A percentile compares a stretch with the other conserved stretches of the same genome.
phyloP scores from a whole-genome alignment of 2,113 vertebrate species.

The Motacilla alba region DNA sequence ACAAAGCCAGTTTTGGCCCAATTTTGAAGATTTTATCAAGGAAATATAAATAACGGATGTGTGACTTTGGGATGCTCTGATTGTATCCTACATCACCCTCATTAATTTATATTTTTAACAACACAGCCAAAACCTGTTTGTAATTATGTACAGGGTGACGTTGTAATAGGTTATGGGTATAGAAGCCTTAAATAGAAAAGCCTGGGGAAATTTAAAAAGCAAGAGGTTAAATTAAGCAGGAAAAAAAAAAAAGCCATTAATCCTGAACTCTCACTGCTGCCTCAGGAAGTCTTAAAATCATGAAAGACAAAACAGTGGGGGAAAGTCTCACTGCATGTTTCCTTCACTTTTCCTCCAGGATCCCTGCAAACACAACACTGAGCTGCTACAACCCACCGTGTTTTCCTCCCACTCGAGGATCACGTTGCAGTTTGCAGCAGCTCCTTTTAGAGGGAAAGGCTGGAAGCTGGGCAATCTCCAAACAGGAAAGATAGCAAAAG shows the following conservation, averaged over 20 bases:
- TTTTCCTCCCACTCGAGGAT: neutral
- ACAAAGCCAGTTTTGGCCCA: neutral
- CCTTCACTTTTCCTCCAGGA: neutral
- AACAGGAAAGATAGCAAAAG: fast-evolving
- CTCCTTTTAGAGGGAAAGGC: neutral
- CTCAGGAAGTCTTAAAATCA: neutral
- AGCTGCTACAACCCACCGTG: neutral
- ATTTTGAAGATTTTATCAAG: neutral
- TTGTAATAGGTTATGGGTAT: neutral
- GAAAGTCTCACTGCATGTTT: neutral
- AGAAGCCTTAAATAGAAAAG: neutral
- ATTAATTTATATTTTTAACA: neutral
- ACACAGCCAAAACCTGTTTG: neutral
- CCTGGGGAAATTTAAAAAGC: neutral
- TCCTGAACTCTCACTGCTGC: neutral
- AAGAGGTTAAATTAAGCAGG: neutral
- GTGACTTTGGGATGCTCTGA: neutral
- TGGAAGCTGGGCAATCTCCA: neutral
- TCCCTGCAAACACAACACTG: neutral
- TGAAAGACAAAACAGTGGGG: neutral
- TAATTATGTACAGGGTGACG: neutral
- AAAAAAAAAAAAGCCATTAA: neutral
- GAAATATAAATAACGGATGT: neutral
- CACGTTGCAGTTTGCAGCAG: neutral
- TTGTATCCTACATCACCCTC: neutral